Conservation (phyloP, 2,113 vertebrate species). For the Catagonus wagneri region DNA sequence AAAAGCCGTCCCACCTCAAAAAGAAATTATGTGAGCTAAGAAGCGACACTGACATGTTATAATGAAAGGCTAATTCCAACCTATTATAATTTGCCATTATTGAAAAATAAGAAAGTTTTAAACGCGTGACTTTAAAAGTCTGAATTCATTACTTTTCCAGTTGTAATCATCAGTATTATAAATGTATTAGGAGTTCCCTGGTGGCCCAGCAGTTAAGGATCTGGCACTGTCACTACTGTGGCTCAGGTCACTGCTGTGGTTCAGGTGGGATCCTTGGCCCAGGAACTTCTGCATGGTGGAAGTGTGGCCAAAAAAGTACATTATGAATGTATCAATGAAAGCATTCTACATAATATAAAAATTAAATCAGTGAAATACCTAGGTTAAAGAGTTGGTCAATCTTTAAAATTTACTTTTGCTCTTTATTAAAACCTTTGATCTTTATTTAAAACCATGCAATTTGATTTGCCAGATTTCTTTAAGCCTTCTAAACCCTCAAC, state of each 20-base stretch:
- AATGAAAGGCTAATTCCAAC: not conserved
- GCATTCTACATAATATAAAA: not conserved
- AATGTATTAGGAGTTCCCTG: not conserved
- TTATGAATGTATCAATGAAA: not conserved
- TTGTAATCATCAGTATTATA: not conserved
- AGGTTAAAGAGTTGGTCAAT: not conserved
- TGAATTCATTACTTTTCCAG: not conserved
- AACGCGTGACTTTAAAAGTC: not conserved
- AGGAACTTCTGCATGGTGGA: too few species aligned
- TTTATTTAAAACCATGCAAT: not conserved
- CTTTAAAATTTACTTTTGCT: not conserved
- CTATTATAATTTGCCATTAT: not conserved
- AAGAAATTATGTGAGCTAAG: not conserved
- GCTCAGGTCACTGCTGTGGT: too few species aligned
- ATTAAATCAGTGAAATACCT: not conserved
- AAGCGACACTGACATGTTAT: not conserved
- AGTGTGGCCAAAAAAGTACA: too few species aligned
- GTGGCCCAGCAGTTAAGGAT: too few species aligned
- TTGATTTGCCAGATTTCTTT: not conserved
- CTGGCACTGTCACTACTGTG: too few species aligned
- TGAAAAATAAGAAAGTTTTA: not conserved
- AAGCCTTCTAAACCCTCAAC: not conserved
- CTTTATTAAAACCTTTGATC: not conserved
- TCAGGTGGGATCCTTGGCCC: too few species aligned
- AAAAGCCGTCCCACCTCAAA: not conserved